Evolutionary conservation across 2,797 vertebrate species (phyloP), one percentile per base, ranked within the genome.

Genomic region (Myotis daubentonii): DNA sequence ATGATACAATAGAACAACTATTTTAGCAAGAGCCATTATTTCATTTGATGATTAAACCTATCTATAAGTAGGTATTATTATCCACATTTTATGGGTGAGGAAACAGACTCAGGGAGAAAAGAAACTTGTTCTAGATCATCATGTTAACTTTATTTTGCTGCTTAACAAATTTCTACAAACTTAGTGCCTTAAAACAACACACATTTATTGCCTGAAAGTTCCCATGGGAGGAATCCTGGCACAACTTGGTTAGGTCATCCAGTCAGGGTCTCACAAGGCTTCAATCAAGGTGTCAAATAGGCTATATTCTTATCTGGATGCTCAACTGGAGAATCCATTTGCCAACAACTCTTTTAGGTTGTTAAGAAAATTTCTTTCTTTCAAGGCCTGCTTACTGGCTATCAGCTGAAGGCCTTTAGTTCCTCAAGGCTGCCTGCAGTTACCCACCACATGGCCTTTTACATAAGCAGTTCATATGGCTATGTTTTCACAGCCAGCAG

Each of bases 341-440:
- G 25, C 20, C 75, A 79, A 78, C 20, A 51, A 55, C 23, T 33
- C 20, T 79, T 15, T 71, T 51, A 76, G 44, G 38, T 85, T 65
- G 30, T 80, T 68, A 11, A 28, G 85, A 94, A 94, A 91, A 23
- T 70, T 44, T 4, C 60, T 66, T 82, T 79, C 75, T n/a, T 95
- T 74, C 25, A 93, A 72, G 41, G 12, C 30, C 44, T 8, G 28
- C 87, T 78, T 70, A 75, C 28, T 49, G 22, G 11, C 53, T 20
- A 6, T 55, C 15, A 65, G 51, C 6, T 65, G 5, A 33, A 70
- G 17, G 41, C 72, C 20, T 47, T 83, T 8, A 17, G 5, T 28
- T 33, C 3, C 16, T 53, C 22, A 60, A 23, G 9, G 17, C 16
- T 16, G 11, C 22, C 38, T 8, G 17, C 11, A 13, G 19, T 49